Conservation (phyloP, 2,113 vertebrate genomes). For the Choloepus hoffmanni region DNA sequence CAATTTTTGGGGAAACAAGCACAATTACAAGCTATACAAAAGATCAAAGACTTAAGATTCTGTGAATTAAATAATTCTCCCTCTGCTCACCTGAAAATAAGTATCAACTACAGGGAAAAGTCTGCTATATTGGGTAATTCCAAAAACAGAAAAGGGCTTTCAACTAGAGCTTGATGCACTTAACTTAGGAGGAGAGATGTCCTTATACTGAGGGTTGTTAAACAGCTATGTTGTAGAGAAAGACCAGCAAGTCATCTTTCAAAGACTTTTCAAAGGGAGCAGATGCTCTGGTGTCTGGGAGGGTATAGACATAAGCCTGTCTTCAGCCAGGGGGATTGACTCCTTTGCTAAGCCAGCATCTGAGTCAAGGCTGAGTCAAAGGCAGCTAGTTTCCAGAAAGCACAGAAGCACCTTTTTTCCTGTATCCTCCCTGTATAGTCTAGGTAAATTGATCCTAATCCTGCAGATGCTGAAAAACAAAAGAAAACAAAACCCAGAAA, state of each 20-base stretch:
- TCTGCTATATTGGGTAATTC: neutral
- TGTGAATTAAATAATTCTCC: neutral
- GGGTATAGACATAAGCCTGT: neutral
- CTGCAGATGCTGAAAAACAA: neutral
- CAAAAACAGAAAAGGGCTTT: neutral
- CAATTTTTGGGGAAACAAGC: neutral
- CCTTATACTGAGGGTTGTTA: fast-evolving
- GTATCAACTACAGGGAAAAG: too few relatives aligned
- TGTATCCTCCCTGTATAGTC: neutral
- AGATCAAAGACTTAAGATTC: neutral
- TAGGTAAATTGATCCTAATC: neutral
- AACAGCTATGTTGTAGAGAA: neutral
- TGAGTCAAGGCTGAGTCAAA: neutral
- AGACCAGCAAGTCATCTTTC: neutral
- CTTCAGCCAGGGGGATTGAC: too few relatives aligned
- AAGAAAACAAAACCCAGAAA: neutral
- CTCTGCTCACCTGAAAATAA: neutral
- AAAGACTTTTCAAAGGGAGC: neutral
- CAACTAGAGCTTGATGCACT: neutral
- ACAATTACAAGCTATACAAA: neutral
- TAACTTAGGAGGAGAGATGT: neutral
- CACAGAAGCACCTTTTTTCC: neutral
- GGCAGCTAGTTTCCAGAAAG: neutral
- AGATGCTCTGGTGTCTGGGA: neutral
- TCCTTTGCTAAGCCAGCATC: neutral